Conservation (phyloP, 2,888 invertebrate species). For the Hirtodrosophila confusa region DNA sequence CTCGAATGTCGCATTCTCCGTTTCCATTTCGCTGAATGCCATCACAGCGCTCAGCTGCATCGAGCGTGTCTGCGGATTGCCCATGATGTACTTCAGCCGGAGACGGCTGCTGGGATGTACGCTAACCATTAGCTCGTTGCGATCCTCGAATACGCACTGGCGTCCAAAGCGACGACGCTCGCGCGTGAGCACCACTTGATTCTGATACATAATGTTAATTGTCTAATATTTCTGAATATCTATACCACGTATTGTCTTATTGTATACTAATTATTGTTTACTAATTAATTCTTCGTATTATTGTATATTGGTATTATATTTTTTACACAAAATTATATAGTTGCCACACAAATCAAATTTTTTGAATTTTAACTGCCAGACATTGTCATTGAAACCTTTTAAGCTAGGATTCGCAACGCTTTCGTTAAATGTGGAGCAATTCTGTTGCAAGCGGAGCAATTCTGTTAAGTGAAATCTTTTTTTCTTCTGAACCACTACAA, state of each 20-base stretch:
- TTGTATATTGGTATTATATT: slow-evolving; percentile 14
- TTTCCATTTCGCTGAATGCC: slow-evolving; percentile 74
- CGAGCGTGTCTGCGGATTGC: slow-evolving; percentile 86
- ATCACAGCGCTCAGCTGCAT: slow-evolving; percentile 86
- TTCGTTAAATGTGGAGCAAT: slow-evolving; percentile 3
- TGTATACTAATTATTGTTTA: neutral
- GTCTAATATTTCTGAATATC: neutral
- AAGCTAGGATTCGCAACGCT: neutral
- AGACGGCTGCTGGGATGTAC: slow-evolving; percentile 86
- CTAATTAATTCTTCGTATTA: slow-evolving; percentile 11
- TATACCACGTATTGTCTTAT: neutral
- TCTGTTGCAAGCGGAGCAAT: slow-evolving; percentile 32
- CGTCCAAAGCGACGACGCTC: slow-evolving; percentile 89
- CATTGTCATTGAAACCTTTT: neutral
- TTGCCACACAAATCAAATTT: neutral
- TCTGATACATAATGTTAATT: slow-evolving; percentile 49
- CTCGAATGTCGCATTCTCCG: slow-evolving; percentile 78
- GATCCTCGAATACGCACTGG: slow-evolving; percentile 89
- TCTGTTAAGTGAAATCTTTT: neutral
- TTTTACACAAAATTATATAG: neutral
- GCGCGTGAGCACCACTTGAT: slow-evolving; percentile 76
- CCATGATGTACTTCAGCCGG: slow-evolving; percentile 85
- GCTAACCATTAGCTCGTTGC: slow-evolving; percentile 87
- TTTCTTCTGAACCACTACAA: neutral
- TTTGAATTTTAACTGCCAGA: slow-evolving; percentile 23